phyloP scores from a whole-genome alignment of 2,888 invertebrate species.

The Terebella lapidaria region DNA sequence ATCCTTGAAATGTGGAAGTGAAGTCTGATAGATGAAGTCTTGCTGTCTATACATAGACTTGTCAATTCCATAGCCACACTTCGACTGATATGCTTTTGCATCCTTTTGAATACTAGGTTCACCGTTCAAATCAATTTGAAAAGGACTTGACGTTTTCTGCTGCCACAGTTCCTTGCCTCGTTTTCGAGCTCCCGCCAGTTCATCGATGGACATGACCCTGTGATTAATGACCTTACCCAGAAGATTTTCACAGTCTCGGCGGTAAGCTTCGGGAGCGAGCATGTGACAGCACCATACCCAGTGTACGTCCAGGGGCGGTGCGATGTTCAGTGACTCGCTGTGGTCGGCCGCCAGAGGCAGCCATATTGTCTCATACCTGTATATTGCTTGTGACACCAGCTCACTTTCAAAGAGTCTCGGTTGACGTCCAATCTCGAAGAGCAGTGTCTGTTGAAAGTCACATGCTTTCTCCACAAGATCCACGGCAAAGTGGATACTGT shows the following conservation, averaged over 20 bases:
- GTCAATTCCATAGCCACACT: constrained; percentile 46
- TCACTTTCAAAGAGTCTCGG: too few species aligned
- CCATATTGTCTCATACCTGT: constrained; percentile 55
- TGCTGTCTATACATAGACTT: constrained; percentile 53
- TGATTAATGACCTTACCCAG: constrained; percentile 51
- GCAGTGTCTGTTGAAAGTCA: too few species aligned
- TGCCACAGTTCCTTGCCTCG: constrained; percentile 34
- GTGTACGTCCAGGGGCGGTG: constrained; percentile 56
- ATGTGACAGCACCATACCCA: constrained; percentile 57
- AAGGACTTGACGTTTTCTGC: constrained; percentile 32
- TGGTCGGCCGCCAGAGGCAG: constrained; percentile 51
- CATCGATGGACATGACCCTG: constrained; percentile 33
- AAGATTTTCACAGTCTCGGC: constrained; percentile 36
- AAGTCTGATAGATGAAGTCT: constrained; percentile 55
- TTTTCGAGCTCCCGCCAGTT: not conserved
- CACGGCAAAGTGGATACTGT: too few species aligned
- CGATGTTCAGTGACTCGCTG: constrained; percentile 31
- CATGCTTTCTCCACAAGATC: too few species aligned
- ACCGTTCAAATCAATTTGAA: constrained; percentile 30
- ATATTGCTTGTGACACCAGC: constrained; percentile 52
- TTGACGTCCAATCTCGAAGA: too few species aligned
- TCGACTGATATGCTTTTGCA: constrained; percentile 2
- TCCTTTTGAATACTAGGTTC: too few species aligned
- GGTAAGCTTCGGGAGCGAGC: constrained; percentile 45
- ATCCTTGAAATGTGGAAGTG: constrained; percentile 55